phyloP scores from a whole-genome alignment of 2,888 invertebrate genomes.

The Caenorhabditis afra region DNA sequence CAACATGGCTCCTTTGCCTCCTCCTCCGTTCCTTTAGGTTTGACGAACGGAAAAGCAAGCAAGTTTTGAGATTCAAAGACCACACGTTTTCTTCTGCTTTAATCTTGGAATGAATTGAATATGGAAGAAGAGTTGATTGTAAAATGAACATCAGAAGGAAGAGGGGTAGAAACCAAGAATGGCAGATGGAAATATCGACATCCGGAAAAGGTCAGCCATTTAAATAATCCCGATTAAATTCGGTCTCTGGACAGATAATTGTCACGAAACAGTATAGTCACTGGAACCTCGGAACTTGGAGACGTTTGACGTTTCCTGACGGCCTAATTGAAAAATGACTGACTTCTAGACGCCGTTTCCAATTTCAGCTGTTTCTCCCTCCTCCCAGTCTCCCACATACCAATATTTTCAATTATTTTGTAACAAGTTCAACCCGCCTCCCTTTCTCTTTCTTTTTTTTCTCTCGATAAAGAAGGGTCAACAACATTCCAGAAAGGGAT shows the following conservation, averaged over 20 bases:
- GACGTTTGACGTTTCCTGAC: no score
- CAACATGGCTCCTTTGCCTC: conserved; percentile 4
- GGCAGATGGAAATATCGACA: no score
- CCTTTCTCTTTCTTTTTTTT: no score
- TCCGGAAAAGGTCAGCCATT: no score
- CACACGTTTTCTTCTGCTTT: not conserved
- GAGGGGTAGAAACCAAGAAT: no score
- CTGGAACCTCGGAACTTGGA: no score
- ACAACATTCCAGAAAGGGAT: no score
- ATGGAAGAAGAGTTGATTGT: not conserved
- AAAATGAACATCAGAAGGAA: not conserved
- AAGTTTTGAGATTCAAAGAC: conserved; percentile 9
- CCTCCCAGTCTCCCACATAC: not conserved
- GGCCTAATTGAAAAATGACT: not conserved
- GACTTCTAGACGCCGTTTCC: conserved; percentile 6
- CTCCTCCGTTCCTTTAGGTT: not conserved
- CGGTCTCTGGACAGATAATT: no score
- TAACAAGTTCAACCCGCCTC: not conserved
- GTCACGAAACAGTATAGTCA: no score
- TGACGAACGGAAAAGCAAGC: conserved; percentile 2
- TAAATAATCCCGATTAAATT: no score
- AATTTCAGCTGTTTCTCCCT: conserved; percentile 7
- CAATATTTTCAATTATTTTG: conserved; percentile 11
- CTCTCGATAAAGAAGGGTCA: no score
- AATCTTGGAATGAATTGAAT: not conserved